Percentiles rank a stretch among this genome's conserved stretches.
phyloP scores from a whole-genome alignment of 64 coral and sea anemone species.

The Anthopleura sola region DNA sequence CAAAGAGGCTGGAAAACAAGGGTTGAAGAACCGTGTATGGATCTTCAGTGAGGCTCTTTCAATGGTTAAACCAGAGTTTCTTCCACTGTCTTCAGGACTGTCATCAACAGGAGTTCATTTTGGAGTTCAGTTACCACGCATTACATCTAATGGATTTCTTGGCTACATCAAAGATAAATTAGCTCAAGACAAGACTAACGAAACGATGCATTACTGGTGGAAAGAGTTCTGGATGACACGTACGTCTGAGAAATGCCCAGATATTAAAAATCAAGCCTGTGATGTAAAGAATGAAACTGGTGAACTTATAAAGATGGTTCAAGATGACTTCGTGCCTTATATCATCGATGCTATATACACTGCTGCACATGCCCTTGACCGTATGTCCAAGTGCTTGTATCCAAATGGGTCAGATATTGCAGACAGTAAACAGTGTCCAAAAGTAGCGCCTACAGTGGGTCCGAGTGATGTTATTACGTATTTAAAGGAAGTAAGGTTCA shows the following conservation, averaged over 20 bases:
- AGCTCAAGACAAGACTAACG: background rate
- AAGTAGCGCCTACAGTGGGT: background rate
- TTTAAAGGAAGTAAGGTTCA: conserved; percentile 45
- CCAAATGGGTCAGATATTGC: background rate
- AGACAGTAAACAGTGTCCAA: conserved; percentile 18
- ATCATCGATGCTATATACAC: conserved; percentile 52
- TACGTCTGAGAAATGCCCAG: background rate
- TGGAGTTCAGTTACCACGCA: background rate
- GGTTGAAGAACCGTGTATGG: conserved; percentile 21
- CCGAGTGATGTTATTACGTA: conserved; percentile 26
- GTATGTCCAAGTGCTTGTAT: conserved; percentile 25
- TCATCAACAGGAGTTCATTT: background rate
- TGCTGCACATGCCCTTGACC: conserved; percentile 39
- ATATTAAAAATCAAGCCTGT: background rate
- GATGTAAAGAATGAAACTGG: background rate
- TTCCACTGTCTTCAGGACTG: background rate
- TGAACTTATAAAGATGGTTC: background rate
- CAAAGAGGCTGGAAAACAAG: conserved; percentile 5
- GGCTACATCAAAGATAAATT: background rate
- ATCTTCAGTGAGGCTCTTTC: conserved; percentile 31
- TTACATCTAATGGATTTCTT: background rate
- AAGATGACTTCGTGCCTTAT: conserved; percentile 30
- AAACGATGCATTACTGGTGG: conserved; percentile 23
- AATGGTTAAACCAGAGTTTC: conserved; percentile 1
- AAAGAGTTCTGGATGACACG: background rate